These are phyloP conservation scores for Branchinecta lindahli DNA, from an alignment of 1,140 invertebrate species.

Conservation along the genomic window DNA sequence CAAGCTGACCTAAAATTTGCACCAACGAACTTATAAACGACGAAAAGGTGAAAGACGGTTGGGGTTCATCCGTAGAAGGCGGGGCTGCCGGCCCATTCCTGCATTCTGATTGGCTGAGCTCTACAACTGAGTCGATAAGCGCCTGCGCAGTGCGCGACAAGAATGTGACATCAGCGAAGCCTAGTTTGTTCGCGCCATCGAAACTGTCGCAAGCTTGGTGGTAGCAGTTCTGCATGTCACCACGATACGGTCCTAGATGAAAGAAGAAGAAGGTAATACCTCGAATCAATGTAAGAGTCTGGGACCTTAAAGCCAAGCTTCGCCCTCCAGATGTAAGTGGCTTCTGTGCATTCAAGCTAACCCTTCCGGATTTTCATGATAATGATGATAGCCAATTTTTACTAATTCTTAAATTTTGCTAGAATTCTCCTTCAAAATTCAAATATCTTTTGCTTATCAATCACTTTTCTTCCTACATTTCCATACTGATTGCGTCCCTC, in stretches of 20 bases:
- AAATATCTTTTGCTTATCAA: no score
- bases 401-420: no score
- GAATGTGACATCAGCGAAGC: slow-evolving; percentile 24
- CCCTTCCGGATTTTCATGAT: no score
- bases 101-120: slow-evolving; percentile 18
- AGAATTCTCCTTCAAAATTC: no score
- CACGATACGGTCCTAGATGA: slow-evolving; percentile 31
- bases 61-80: neutral
- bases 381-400: neutral
- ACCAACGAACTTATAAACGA: neutral
- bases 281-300: no score
- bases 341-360: no score
- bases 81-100: no score
- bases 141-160: slow-evolving; percentile 24
- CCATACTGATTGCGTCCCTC: no score
- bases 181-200: slow-evolving; percentile 20
- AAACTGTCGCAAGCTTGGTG: slow-evolving; percentile 30
- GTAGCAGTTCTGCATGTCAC: slow-evolving; percentile 32
- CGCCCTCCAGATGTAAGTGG: no score
- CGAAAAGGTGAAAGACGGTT: neutral
- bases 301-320: no score
- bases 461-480: no score
- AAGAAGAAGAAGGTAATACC: neutral
- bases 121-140: slow-evolving; percentile 24
- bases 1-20: neutral